Evolutionary conservation across 2,113 vertebrate genomes (phyloP).

Genomic region (Lasiurus cinereus): DNA sequence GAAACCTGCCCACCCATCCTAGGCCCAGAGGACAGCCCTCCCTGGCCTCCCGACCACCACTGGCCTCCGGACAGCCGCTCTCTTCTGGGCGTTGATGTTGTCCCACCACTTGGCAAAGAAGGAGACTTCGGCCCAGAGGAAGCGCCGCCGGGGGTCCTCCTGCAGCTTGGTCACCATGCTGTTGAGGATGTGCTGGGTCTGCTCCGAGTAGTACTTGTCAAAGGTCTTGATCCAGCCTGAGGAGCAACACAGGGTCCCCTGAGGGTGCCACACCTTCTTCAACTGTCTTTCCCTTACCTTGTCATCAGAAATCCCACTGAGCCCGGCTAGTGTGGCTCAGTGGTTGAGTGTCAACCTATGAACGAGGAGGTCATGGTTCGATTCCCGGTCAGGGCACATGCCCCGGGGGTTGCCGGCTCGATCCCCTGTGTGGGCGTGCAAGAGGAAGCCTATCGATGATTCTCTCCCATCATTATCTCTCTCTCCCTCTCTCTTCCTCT

Average conservation of each 20-base stretch:
- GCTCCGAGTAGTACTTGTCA: constrained; percentile 98
- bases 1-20: not conserved
- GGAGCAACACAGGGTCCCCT: not conserved
- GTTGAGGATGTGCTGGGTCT: constrained; percentile 98
- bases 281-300: rapidly evolving
- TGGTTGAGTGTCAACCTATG: too few relatives aligned
- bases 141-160: constrained; percentile 95
- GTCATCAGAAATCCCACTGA: too few relatives aligned
- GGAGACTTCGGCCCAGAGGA: constrained; percentile 99
- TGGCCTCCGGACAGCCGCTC: constrained; percentile 94
- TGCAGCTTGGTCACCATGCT: constrained; percentile 97
- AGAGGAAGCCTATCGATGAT: too few relatives aligned
- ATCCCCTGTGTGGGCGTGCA: too few relatives aligned
- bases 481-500: too few relatives aligned
- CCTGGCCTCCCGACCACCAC: not conserved
- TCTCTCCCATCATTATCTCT: too few relatives aligned
- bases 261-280: not conserved
- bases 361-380: too few relatives aligned
- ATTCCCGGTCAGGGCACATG: too few relatives aligned
- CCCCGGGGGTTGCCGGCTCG: too few relatives aligned
- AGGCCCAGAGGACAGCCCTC: not conserved
- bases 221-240: constrained; percentile 99
- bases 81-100: constrained; percentile 92
- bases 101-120: constrained; percentile 99
- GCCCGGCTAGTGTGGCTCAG: too few relatives aligned